A percentile compares a stretch with the other conserved stretches of the same genome.
Evolutionary conservation across 1,140 invertebrate species (phyloP).

Genomic region (Drosophila sulfurigaster): DNA sequence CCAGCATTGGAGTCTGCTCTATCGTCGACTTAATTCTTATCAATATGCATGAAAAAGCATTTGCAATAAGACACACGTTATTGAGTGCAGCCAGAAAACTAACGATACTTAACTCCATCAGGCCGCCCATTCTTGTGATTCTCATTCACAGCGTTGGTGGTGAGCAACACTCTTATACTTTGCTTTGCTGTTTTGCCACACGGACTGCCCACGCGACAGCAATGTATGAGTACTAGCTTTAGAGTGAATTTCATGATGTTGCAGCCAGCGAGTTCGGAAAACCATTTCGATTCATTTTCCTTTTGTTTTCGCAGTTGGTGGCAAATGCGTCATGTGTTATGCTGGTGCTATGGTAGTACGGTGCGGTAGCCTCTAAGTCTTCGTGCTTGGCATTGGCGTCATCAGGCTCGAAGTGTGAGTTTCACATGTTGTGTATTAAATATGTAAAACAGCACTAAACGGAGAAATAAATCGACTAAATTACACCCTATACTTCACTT

Average conservation of each 20-base stretch:
- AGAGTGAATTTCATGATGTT: constrained; percentile 44
- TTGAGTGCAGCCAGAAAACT: constrained; percentile 25
- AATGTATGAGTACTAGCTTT: constrained; percentile 1
- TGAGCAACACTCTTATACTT: constrained; percentile 1
- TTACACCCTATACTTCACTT: neutral
- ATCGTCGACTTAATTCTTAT: constrained; percentile 46
- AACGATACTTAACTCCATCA: constrained; percentile 20
- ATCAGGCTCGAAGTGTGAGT: constrained; percentile 11
- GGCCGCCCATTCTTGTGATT: constrained; percentile 20
- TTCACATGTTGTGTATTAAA: neutral
- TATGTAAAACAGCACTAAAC: neutral
- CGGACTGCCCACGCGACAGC: constrained; percentile 40
- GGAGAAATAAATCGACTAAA: neutral
- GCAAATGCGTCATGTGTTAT: constrained; percentile 56
- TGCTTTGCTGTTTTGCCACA: constrained; percentile 35
- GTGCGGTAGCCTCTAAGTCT: constrained; percentile 19
- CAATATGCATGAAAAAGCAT: constrained; percentile 39
- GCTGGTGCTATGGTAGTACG: constrained; percentile 18
- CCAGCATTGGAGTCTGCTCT: constrained; percentile 12
- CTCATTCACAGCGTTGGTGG: constrained; percentile 14
- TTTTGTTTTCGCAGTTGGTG: constrained; percentile 54
- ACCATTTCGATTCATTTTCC: constrained; percentile 34
- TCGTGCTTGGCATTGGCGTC: constrained; percentile 34
- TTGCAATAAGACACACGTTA: constrained; percentile 22
- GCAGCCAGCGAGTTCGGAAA: constrained; percentile 39